Evolutionary conservation across 2,797 vertebrate species (phyloP), one percentile per base, ranked within the genome.

Genomic region (Helicolenus hilgendorfi): DNA sequence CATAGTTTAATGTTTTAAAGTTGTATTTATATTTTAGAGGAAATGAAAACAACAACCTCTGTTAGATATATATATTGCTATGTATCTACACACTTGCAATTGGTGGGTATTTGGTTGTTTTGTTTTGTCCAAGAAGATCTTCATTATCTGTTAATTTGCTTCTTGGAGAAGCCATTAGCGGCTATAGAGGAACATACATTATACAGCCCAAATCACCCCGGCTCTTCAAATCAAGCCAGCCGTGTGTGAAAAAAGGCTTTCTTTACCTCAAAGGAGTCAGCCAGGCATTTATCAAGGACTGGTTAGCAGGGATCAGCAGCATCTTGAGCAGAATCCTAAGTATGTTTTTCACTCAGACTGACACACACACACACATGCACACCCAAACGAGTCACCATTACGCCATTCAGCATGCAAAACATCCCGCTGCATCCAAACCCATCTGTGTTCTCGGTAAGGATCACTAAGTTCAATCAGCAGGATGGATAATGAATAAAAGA

Each of bases 201-300:
- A 60, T 63, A 58, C 72, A 79, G 20, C 74, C 69, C 45, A 74
- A 71, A 81, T 59, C 64, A 18, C 18, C 9, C 4, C 3, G 7
- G 67, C 45, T 74, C 75, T 76, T 78, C 27, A 69, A 72, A 88
- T 72, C 13, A 64, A 90, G 65, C 73, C 79, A 86, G 41, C 35
- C 75, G 78, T 81, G 90, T 90, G 83, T 90, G 80, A 87, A 90
- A 90, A 29, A 82, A 78, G 55, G 55, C 74, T 83, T 77, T 87
- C 24, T 89, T 85, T 80, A 78, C 62, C 73, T 90, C 69, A 83
- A 78, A 86, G 70, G 79, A 90, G 35, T 71, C 60, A 89, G 41
- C 73, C 79, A 88, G 76, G 72, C 82, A 64, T 91, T 87, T 68
- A 31, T 82, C 27, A 86, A 82, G 63, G 38, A 15, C 38, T 1